Conservation (phyloP, 1,140 invertebrate species). For the Neoseiulus cucumeris region DNA sequence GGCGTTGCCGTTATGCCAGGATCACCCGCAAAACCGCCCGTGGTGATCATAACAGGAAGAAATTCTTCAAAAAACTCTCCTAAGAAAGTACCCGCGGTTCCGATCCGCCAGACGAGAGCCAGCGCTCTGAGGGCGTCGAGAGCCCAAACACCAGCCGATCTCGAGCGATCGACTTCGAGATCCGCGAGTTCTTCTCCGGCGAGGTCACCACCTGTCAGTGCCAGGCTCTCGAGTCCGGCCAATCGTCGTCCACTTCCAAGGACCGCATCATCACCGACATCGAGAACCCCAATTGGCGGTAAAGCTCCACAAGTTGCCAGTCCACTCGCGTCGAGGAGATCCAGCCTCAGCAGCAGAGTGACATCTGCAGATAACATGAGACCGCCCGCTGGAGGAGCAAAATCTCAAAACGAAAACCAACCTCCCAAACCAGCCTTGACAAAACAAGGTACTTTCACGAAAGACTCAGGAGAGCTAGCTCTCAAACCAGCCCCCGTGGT, state of each 20-base stretch:
- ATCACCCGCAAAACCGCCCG: neutral
- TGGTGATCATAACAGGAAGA: neutral
- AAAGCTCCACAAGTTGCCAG: neutral
- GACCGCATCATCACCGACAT: neutral
- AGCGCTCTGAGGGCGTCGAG: neutral
- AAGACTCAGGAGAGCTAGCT: neutral
- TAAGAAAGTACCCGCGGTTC: neutral
- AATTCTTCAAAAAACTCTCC: neutral
- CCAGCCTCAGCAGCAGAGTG: neutral
- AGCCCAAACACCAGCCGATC: neutral
- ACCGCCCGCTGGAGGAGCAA: neutral
- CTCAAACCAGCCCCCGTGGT: neutral
- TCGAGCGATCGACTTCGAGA: neutral
- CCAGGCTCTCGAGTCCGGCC: neutral
- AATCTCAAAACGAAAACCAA: neutral
- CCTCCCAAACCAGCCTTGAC: neutral
- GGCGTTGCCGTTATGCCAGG: neutral
- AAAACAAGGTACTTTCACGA: conserved; percentile 5
- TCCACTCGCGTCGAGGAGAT: neutral
- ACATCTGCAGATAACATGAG: conserved; percentile 5
- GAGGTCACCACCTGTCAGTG: neutral
- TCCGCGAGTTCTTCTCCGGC: neutral
- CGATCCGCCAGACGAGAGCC: neutral
- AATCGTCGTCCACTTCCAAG: neutral
- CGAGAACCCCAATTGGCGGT: neutral